Evolutionary conservation across 2,113 vertebrate species (phyloP), one percentile per base, ranked within the genome.

Genomic region (Eulemur macaco): DNA sequence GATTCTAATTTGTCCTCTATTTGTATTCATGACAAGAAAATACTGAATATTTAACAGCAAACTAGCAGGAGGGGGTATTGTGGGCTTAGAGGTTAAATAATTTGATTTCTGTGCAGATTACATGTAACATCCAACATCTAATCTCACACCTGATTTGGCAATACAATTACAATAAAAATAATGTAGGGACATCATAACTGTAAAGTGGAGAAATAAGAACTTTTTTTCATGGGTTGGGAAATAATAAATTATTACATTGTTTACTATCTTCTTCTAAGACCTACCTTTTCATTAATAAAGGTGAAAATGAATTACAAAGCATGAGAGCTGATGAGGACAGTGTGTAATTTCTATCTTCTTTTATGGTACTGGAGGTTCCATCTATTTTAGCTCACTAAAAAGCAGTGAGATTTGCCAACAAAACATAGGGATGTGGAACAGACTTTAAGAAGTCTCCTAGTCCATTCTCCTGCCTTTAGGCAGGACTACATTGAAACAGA

Each of bases 101-200:
- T 99, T 99, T 99, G 99, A 99, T 99, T 99, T 99, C 98, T 91
- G 98, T 99, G 99, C 99, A 99, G 99, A 99, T 99, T 99, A 99
- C 98, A 99, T 95, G 98, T 98, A 99, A 99, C 99, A 98, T 99
- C 99, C 99, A 99, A 99, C 98, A 99, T 99, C 99, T 99, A 98
- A 99, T 99, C 98, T 98, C 98, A 98, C 97, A 98, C 96, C 98
- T 97, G 98, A 97, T 98, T 98, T 98, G 98, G 98, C 98, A 99
- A 98, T 97, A 97, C 98, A 98, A 97, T 98, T 94, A 98, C 96
- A 99, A 98, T 98, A 98, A 98, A 98, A 98, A 98, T 97, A 96
- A 98, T 95, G 97, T 95, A 96, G 54, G 87, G 96, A 89, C 89
- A 97, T 63, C 81, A 42, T 73, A 11, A 21, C 58, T 68, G 6